A percentile compares a stretch with the other conserved stretches of the same genome.
Conservation (phyloP, 2,888 invertebrate genomes). For the Erynnis tages region DNA sequence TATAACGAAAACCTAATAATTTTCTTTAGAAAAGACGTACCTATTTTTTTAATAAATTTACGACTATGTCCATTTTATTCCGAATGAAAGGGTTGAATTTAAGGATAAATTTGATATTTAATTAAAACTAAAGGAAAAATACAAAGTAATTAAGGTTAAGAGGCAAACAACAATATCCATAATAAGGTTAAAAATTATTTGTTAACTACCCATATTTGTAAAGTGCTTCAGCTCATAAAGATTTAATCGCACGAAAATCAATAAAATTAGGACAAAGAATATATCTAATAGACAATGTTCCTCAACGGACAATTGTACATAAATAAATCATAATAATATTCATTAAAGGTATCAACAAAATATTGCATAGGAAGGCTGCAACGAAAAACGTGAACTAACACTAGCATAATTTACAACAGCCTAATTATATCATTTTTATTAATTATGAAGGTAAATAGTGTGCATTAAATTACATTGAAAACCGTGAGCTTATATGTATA, state of each 20-base stretch:
- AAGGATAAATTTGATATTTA: too few relatives aligned
- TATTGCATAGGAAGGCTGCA: constrained; percentile 28
- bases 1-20: too few relatives aligned
- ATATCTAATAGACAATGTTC: constrained; percentile 3
- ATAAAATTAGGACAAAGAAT: constrained; percentile 11
- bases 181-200: too few relatives aligned
- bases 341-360: constrained; percentile 29
- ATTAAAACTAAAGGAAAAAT: too few relatives aligned
- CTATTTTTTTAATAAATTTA: too few relatives aligned
- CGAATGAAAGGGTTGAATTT: too few relatives aligned
- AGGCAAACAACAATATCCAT: too few relatives aligned
- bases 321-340: constrained; percentile 1
- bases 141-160: too few relatives aligned
- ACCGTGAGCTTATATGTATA: constrained; percentile 34
- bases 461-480: constrained; percentile 70
- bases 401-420: constrained; percentile 52
- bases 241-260: background rate
- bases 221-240: background rate
- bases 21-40: too few relatives aligned
- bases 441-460: constrained; percentile 67
- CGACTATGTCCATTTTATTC: too few relatives aligned
- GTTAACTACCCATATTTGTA: background rate
- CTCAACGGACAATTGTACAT: background rate
- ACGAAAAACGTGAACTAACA: constrained; percentile 34
- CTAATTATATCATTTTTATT: constrained; percentile 42